A percentile compares a stretch with the other conserved stretches of the same genome.
Evolutionary conservation across 2,888 invertebrate genomes (phyloP).

Genomic region (Drosophila buzzatii): DNA sequence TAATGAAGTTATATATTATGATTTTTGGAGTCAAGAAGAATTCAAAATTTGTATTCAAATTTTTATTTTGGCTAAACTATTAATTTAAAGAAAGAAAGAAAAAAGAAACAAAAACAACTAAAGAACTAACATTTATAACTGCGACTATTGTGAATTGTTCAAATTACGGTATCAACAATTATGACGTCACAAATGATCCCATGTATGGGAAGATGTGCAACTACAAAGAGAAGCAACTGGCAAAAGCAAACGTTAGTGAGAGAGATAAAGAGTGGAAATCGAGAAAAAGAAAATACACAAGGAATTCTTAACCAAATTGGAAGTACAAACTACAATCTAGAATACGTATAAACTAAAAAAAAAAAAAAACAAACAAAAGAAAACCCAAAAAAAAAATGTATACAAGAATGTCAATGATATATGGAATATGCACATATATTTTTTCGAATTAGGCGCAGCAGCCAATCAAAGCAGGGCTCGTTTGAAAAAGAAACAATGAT

Average conservation of each 20-base stretch:
- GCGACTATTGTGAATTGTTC: slow-evolving; percentile 83
- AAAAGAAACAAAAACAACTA: slow-evolving; percentile 41
- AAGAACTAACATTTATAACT: slow-evolving; percentile 54
- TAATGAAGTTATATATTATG: slow-evolving; percentile 27
- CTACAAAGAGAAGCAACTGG: slow-evolving; percentile 26
- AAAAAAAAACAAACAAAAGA: slow-evolving; percentile 15
- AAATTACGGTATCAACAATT: slow-evolving; percentile 76
- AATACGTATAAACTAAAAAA: slow-evolving; percentile 72
- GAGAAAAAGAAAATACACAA: slow-evolving; percentile 75
- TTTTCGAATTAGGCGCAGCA: slow-evolving; percentile 51
- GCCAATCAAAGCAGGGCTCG: slow-evolving; percentile 25
- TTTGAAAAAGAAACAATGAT: slow-evolving; percentile 28
- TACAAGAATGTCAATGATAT: slow-evolving; percentile 33
- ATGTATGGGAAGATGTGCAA: slow-evolving; percentile 38
- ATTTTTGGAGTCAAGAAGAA: slow-evolving; percentile 77
- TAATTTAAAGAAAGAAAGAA: slow-evolving; percentile 57
- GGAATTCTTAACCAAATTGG: slow-evolving; percentile 82
- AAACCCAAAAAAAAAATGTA: slow-evolving; percentile 18
- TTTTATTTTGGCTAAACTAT: slow-evolving; percentile 62
- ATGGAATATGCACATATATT: slow-evolving; percentile 37
- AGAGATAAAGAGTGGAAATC: slow-evolving; percentile 40
- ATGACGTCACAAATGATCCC: slow-evolving; percentile 71
- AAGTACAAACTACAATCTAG: slow-evolving; percentile 81
- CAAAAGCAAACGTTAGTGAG: slow-evolving; percentile 16
- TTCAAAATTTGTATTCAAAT: slow-evolving; percentile 29